Evolutionary conservation across 2,113 vertebrate genomes (phyloP).

Genomic region (Lynx canadensis): DNA sequence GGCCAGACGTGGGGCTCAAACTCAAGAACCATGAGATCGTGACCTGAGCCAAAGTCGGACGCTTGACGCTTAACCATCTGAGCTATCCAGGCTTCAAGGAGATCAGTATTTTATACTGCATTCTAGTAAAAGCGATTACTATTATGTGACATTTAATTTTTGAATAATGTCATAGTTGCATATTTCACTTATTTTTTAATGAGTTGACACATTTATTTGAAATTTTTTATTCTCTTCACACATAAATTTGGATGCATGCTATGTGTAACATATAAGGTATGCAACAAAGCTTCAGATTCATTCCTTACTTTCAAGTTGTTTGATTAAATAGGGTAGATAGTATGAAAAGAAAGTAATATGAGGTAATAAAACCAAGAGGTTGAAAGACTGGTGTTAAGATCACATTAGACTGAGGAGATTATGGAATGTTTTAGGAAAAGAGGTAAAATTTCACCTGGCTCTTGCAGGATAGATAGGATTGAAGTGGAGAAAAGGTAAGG

Average conservation of each 20-base stretch:
- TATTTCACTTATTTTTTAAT: constrained; percentile 1
- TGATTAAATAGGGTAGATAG: background rate
- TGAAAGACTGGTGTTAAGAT: background rate
- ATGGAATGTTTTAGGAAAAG: background rate
- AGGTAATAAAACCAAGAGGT: background rate
- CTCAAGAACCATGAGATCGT: no score
- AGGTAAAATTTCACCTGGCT: background rate
- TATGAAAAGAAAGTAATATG: background rate
- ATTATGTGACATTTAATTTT: constrained; percentile 47
- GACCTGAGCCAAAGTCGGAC: no score
- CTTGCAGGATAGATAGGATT: background rate
- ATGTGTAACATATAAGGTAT: background rate
- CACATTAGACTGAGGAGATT: background rate
- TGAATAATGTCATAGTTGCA: constrained; percentile 41
- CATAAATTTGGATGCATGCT: background rate
- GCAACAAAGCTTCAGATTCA: background rate
- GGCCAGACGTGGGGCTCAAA: no score
- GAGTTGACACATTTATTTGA: background rate
- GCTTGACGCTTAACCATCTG: no score
- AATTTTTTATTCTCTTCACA: background rate
- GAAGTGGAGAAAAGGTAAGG: background rate
- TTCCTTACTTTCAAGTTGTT: background rate
- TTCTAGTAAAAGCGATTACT: constrained; percentile 71
- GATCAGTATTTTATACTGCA: background rate
- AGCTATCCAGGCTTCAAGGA: no score